These are phyloP conservation scores for Brachyptera risi DNA, from an alignment of 2,888 invertebrate genomes.

Conservation along the genomic window DNA sequence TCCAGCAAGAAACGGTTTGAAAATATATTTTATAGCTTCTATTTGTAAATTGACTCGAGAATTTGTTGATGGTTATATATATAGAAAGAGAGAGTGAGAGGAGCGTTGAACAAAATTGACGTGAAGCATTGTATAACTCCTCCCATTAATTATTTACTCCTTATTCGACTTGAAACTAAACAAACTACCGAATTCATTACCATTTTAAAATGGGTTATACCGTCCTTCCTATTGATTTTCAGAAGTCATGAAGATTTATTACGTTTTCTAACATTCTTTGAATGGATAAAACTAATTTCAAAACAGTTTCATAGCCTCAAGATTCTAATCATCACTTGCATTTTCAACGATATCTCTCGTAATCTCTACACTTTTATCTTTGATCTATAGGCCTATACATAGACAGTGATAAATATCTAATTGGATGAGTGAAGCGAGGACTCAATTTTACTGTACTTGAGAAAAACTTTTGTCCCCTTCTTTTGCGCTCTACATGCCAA, in stretches of 20 bases:
- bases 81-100: neutral
- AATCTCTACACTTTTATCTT: no score
- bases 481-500: no score
- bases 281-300: neutral
- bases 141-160: neutral
- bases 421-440: no score
- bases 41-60: neutral
- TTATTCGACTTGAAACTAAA: neutral
- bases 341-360: no score
- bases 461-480: no score
- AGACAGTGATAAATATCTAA: no score
- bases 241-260: neutral
- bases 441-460: no score
- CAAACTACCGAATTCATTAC: neutral
- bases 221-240: neutral
- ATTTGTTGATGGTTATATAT: neutral
- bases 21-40: neutral
- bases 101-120: neutral
- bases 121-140: neutral
- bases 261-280: constrained; percentile 1
- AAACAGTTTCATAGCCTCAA: neutral
- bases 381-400: no score
- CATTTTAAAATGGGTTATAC: neutral
- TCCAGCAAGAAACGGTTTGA: neutral
- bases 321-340: neutral